Conservation (phyloP, 2,797 vertebrate genomes). For the Typhlichthys subterraneus region DNA sequence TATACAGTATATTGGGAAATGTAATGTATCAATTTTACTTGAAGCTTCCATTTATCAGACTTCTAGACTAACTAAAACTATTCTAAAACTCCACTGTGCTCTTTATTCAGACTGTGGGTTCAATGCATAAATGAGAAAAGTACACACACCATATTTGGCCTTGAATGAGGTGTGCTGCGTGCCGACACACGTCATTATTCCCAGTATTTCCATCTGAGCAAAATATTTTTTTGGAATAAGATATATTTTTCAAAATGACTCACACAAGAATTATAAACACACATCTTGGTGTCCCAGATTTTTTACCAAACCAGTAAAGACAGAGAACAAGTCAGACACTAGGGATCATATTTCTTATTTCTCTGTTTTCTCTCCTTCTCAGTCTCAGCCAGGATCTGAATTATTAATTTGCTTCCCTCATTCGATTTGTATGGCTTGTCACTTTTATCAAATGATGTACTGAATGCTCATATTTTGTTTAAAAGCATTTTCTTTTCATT, state of each 20-base stretch:
- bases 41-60: too few relatives aligned
- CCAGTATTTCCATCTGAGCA: conserved; percentile 13
- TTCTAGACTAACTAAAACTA: too few relatives aligned
- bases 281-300: conserved; percentile 64
- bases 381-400: conserved; percentile 71
- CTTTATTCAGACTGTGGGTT: too few relatives aligned
- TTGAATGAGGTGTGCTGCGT: conserved; percentile 4
- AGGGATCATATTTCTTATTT: conserved; percentile 61
- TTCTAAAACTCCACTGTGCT: too few relatives aligned
- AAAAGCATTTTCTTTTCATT: conserved; percentile 60
- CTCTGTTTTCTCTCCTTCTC: conserved; percentile 51
- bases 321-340: conserved; percentile 49
- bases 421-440: conserved; percentile 76
- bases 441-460: conserved; percentile 77
- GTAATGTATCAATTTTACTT: too few relatives aligned
- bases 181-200: conserved; percentile 30
- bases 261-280: conserved; percentile 59
- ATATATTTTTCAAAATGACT: conserved; percentile 48
- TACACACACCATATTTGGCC: not conserved
- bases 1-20: too few relatives aligned
- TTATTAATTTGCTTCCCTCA: conserved; percentile 76
- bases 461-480: conserved; percentile 47
- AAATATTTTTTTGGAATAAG: conserved; percentile 24
- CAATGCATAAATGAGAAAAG: too few relatives aligned
- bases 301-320: conserved; percentile 60